A percentile compares a stretch with the other conserved stretches of the same genome.
Evolutionary conservation across 2,113 vertebrate genomes (phyloP).

Genomic region (Vulpes lagopus): DNA sequence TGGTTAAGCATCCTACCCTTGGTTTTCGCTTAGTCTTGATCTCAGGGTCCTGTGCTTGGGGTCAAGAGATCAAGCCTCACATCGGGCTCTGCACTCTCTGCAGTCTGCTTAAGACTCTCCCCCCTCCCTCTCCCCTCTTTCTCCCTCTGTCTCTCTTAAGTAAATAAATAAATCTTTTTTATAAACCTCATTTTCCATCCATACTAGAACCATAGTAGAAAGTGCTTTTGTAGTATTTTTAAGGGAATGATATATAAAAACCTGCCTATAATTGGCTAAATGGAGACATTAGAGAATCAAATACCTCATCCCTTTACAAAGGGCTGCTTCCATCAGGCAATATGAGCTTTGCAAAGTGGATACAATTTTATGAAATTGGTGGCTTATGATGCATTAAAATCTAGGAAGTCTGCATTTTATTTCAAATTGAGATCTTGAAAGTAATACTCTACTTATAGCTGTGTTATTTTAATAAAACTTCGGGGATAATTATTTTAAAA

Average conservation of each 20-base stretch:
- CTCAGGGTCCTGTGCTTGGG: not conserved
- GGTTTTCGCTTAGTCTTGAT: not conserved
- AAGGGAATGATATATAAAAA: conserved; percentile 62
- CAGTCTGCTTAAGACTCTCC: not conserved
- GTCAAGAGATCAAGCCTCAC: not conserved
- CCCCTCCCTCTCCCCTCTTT: not conserved
- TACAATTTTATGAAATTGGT: conserved; percentile 75
- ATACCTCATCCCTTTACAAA: conserved; percentile 70
- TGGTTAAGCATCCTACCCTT: not conserved
- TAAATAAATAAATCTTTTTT: not conserved
- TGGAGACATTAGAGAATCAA: conserved; percentile 73
- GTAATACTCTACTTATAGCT: conserved; percentile 54
- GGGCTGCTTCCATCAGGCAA: conserved; percentile 58
- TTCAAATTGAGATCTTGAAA: conserved; percentile 69
- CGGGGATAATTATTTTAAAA: conserved; percentile 70
- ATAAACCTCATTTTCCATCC: not conserved
- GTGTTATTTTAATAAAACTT: conserved; percentile 73
- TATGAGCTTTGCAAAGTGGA: conserved; percentile 67
- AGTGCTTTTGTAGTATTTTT: conserved; percentile 74
- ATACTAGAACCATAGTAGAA: conserved; percentile 53
- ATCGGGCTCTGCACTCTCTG: not conserved
- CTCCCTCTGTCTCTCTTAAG: not conserved
- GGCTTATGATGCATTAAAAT: conserved; percentile 66
- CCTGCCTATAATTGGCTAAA: conserved; percentile 73
- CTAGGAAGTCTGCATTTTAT: conserved; percentile 62